phyloP scores from a whole-genome alignment of 2,113 vertebrate species.

The Strigops habroptila region DNA sequence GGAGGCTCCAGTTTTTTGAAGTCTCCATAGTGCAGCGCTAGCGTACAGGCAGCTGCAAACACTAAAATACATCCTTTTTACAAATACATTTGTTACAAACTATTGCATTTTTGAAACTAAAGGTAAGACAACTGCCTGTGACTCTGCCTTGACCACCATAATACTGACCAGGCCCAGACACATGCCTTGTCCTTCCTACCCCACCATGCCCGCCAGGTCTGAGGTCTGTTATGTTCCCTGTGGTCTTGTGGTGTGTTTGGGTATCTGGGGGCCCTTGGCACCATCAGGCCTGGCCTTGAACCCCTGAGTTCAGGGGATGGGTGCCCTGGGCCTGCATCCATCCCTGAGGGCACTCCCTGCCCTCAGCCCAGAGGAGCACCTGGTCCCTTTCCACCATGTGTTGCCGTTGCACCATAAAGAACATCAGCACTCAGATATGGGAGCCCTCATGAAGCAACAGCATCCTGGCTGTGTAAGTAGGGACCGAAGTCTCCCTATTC shows the following conservation, averaged over 20 bases:
- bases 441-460: not conserved
- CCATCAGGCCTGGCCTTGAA: accelerated
- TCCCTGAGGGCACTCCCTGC: not conserved
- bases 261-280: accelerated
- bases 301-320: not conserved
- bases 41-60: not conserved
- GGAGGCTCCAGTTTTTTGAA: not conserved
- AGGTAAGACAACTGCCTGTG: not conserved
- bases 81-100: not conserved
- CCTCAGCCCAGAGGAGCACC: accelerated
- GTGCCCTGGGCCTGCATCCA: not conserved
- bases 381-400: accelerated
- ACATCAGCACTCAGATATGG: accelerated
- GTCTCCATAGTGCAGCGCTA: accelerated
- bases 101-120: not conserved
- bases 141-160: not conserved
- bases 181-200: not conserved
- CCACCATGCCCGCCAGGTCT: not conserved
- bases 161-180: not conserved
- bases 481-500: not conserved
- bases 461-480: not conserved
- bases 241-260: accelerated
- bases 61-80: not conserved
- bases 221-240: accelerated
- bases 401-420: not conserved